Conservation (phyloP, 1,140 invertebrate species). For the Pomacea maculata region DNA sequence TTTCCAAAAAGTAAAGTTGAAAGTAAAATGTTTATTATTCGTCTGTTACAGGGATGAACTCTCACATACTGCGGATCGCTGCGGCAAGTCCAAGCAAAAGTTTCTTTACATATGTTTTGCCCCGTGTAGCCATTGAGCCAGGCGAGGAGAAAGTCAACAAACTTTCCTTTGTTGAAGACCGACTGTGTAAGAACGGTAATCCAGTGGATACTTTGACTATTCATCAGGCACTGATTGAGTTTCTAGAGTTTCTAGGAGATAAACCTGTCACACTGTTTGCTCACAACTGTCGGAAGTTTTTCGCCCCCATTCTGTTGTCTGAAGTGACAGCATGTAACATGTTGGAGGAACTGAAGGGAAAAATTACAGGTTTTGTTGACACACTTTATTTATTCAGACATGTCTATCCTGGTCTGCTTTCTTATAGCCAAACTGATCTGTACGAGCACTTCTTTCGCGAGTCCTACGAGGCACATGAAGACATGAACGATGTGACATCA, state of each 20-base stretch:
- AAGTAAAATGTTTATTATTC: too few species aligned
- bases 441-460: neutral
- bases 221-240: neutral
- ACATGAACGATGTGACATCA: neutral
- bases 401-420: neutral
- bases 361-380: constrained; percentile 8
- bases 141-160: neutral
- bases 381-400: constrained; percentile 2
- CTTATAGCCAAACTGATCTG: neutral
- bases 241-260: constrained; percentile 3
- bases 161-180: neutral
- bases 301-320: neutral
- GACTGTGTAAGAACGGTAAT: neutral
- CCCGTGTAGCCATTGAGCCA: neutral
- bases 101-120: neutral
- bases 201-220: neutral
- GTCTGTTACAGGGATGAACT: too few species aligned
- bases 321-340: neutral
- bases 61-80: too few species aligned
- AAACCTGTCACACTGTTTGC: neutral
- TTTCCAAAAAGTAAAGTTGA: too few species aligned
- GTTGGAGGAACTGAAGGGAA: neutral
- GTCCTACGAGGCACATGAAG: neutral
- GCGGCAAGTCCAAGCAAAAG: too few species aligned
- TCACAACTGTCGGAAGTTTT: constrained; percentile 5